phyloP scores from a whole-genome alignment of 2,888 invertebrate genomes.

The Orchestes rusci region DNA sequence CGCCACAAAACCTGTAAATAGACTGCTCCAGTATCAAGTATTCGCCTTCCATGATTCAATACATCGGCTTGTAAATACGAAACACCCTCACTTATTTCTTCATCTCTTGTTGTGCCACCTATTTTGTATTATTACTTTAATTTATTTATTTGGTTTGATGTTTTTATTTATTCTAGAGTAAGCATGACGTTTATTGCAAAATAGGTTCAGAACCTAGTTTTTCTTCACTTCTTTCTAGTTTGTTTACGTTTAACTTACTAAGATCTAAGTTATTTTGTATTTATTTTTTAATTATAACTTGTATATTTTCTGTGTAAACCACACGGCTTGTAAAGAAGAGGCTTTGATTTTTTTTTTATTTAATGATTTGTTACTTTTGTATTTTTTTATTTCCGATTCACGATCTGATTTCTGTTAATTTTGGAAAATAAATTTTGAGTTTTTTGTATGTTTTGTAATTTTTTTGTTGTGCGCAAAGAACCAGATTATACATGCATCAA shows the following conservation, averaged over 20 bases:
- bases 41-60: too few relatives aligned
- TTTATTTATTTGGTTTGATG: too few relatives aligned
- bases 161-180: too few relatives aligned
- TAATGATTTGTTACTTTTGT: constrained; percentile 16
- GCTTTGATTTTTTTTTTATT: constrained; percentile 12
- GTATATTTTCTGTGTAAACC: constrained; percentile 14
- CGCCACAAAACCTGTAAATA: too few relatives aligned
- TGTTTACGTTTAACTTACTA: constrained; percentile 7
- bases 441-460: constrained; percentile 8
- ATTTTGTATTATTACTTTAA: too few relatives aligned
- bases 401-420: constrained; percentile 16
- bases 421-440: constrained; percentile 15
- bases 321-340: constrained; percentile 18
- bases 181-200: too few relatives aligned
- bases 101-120: too few relatives aligned
- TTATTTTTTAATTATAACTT: constrained; percentile 12
- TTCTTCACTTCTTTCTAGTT: constrained; percentile 1
- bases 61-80: too few relatives aligned
- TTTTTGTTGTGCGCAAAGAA: too few relatives aligned
- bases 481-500: too few relatives aligned
- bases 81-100: too few relatives aligned
- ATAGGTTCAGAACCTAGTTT: neutral
- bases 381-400: constrained; percentile 15
- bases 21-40: too few relatives aligned
- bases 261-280: constrained; percentile 14